Percentiles rank a stretch among this genome's conserved stretches.
These are phyloP conservation scores for Boleophthalmus pectinirostris DNA, from an alignment of 2,113 vertebrate genomes.

Conservation along the genomic window DNA sequence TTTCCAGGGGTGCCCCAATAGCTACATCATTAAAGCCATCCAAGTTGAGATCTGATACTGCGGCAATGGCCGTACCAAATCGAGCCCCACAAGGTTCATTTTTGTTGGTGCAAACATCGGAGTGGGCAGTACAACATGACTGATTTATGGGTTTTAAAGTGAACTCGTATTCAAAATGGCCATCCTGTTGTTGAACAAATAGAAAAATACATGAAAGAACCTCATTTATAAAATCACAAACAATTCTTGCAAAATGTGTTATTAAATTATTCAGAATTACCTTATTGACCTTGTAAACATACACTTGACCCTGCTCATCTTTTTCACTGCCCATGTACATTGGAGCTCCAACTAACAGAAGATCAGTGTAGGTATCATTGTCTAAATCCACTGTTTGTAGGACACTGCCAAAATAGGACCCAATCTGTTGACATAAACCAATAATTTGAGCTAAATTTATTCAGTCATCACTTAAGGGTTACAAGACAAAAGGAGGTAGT, in stretches of 20 bases:
- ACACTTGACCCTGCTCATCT: constrained; percentile 93
- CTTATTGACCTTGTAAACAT: constrained; percentile 86
- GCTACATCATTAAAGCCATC: constrained; percentile 90
- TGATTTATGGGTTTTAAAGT: constrained; percentile 89
- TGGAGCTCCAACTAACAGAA: constrained; percentile 91
- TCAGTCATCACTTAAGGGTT: not conserved
- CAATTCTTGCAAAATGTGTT: not conserved
- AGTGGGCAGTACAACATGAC: constrained; percentile 80
- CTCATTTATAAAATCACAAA: not conserved
- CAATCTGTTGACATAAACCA: constrained; percentile 79
- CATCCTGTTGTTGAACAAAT: constrained; percentile 56
- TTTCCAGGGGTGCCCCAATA: constrained; percentile 91
- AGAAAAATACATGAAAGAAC: not conserved
- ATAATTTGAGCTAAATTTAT: not conserved
- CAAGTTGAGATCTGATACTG: constrained; percentile 90
- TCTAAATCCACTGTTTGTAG: constrained; percentile 88
- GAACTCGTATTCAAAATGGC: constrained; percentile 84
- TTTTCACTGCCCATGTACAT: constrained; percentile 95
- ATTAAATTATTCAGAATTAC: constrained; percentile 62
- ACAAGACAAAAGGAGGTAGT: not conserved
- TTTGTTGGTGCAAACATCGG: constrained; percentile 75
- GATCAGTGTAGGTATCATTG: constrained; percentile 84
- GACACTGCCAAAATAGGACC: constrained; percentile 94
- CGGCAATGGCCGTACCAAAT: constrained; percentile 94
- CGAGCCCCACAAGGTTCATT: constrained; percentile 92